Conservation (phyloP, 2,113 vertebrate species). For the Tachysurus vachellii region DNA sequence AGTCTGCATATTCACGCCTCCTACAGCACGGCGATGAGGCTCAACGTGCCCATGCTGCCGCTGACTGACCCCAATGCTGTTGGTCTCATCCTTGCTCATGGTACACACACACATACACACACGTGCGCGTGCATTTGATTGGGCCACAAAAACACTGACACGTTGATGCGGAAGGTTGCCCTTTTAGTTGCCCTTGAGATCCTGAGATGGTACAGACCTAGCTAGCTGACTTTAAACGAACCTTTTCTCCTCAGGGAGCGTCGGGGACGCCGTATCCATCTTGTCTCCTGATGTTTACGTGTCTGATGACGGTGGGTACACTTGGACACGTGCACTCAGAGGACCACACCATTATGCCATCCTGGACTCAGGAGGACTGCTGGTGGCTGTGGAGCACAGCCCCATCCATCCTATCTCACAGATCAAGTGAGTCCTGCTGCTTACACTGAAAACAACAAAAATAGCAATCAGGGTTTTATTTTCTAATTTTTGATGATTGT, state of each 20-base stretch:
- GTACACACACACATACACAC: conserved; percentile 63
- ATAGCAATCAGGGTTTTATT: background rate
- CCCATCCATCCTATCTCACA: conserved; percentile 73
- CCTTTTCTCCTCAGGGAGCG: conserved; percentile 75
- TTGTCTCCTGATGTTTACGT: conserved; percentile 87
- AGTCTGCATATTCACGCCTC: conserved; percentile 90
- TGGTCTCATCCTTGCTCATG: conserved; percentile 91
- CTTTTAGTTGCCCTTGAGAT: background rate
- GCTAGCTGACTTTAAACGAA: background rate
- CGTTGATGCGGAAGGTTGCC: background rate
- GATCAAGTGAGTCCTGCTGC: conserved; percentile 77
- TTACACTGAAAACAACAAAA: background rate
- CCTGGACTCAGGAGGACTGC: conserved; percentile 89
- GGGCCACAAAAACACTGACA: background rate
- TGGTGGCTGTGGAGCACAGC: conserved; percentile 86
- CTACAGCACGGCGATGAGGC: conserved; percentile 89
- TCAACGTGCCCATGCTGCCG: conserved; percentile 88
- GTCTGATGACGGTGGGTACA: conserved; percentile 91
- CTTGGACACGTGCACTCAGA: conserved; percentile 81
- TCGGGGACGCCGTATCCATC: conserved; percentile 84
- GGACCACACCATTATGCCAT: conserved; percentile 92
- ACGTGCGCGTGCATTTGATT: background rate
- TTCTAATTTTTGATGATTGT: background rate
- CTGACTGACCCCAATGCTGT: conserved; percentile 86
- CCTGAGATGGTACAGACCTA: background rate